phyloP scores from a whole-genome alignment of 2,113 vertebrate species.

The Heliornis fulica region DNA sequence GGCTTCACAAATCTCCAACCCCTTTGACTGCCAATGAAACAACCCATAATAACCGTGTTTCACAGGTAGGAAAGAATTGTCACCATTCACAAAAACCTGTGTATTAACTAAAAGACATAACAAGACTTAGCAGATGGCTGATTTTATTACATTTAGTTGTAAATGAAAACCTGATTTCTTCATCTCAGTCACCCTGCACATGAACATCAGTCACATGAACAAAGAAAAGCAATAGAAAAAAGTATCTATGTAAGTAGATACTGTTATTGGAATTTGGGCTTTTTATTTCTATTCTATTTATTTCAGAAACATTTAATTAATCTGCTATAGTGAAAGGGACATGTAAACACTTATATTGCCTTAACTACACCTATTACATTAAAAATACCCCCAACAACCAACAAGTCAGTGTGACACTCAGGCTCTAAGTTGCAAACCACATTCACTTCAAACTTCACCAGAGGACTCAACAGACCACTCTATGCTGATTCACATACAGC shows the following conservation, averaged over 20 bases:
- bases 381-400: background rate
- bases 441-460: background rate
- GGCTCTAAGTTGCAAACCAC: background rate
- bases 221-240: background rate
- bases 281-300: background rate
- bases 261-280: background rate
- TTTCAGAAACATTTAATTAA: background rate
- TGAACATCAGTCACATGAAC: no score
- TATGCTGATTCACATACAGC: background rate
- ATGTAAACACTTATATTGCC: background rate
- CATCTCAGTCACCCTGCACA: background rate
- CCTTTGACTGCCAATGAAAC: background rate
- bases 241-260: background rate
- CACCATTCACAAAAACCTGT: background rate
- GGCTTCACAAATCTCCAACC: background rate
- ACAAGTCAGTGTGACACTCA: background rate
- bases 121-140: background rate
- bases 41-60: background rate
- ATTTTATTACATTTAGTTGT: background rate
- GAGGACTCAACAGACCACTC: background rate
- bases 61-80: background rate
- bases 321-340: background rate
- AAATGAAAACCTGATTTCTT: background rate
- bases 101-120: background rate
- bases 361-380: background rate